These are phyloP conservation scores for Psylliodes chrysocephalus DNA, from an alignment of 2,888 invertebrate genomes.

Conservation along the genomic window DNA sequence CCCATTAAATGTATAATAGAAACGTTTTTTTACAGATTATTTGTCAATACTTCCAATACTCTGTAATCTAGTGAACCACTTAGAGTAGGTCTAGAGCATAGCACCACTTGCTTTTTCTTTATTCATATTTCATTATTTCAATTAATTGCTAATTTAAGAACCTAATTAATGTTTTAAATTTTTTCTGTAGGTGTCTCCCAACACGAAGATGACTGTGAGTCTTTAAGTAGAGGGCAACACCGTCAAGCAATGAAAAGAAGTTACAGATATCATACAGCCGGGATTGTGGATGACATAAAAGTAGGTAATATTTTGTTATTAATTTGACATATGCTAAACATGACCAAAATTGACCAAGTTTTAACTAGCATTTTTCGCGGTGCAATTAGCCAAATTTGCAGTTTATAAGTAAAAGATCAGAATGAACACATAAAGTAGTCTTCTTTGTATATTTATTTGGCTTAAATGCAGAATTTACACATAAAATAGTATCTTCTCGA, in stretches of 20 bases:
- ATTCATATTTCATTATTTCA: constrained; percentile 21
- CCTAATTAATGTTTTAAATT: constrained; percentile 11
- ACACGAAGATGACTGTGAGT: constrained; percentile 59
- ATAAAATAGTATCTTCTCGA: no score
- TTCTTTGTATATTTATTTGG: no score
- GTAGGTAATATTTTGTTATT: no score
- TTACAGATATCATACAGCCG: constrained; percentile 72
- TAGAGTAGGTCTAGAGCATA: constrained; percentile 44
- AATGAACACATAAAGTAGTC: no score
- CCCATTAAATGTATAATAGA: no score
- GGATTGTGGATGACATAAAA: constrained; percentile 72
- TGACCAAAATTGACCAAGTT: no score
- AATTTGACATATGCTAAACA: no score
- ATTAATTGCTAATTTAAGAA: constrained; percentile 20
- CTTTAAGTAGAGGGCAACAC: constrained; percentile 62
- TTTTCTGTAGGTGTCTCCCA: constrained; percentile 56
- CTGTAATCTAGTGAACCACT: constrained; percentile 37
- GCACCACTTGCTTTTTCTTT: constrained; percentile 37
- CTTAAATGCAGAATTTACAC: no score
- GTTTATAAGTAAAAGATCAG: no score
- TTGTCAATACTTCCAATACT: constrained; percentile 28
- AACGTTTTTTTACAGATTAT: neutral
- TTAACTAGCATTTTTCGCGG: no score
- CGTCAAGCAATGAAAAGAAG: constrained; percentile 65
- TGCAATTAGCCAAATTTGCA: no score